phyloP scores from a whole-genome alignment of 1,140 invertebrate genomes.

The Macrotrachela quadricornifera region DNA sequence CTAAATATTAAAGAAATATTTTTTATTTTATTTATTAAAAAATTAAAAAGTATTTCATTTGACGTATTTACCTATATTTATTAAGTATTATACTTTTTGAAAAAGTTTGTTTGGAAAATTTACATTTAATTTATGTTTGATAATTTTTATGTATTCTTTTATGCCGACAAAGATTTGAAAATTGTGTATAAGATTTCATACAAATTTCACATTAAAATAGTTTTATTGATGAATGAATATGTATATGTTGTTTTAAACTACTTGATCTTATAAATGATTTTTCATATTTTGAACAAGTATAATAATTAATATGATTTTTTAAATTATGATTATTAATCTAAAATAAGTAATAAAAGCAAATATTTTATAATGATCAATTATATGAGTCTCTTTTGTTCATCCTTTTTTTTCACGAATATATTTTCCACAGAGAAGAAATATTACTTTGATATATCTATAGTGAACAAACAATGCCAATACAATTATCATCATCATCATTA shows the following conservation, averaged over 20 bases:
- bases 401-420: too few relatives aligned
- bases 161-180: constrained; percentile 94
- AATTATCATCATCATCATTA: too few relatives aligned
- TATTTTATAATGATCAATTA: too few relatives aligned
- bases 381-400: too few relatives aligned
- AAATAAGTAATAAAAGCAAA: too few relatives aligned
- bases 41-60: too few relatives aligned
- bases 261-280: constrained; percentile 92
- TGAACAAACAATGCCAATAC: too few relatives aligned
- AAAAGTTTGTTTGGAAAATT: constrained; percentile 1
- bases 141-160: constrained; percentile 81
- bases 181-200: constrained; percentile 88
- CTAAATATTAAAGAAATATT: too few relatives aligned
- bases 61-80: background rate
- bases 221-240: constrained; percentile 94
- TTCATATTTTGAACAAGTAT: constrained; percentile 72
- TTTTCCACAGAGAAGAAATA: too few relatives aligned
- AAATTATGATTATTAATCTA: too few relatives aligned
- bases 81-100: background rate
- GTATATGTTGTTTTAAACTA: constrained; percentile 93
- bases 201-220: constrained; percentile 56
- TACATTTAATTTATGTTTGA: constrained; percentile 4
- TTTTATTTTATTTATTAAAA: too few relatives aligned
- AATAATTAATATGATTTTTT: background rate
- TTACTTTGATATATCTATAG: too few relatives aligned